phyloP scores from a whole-genome alignment of 2,113 vertebrate genomes.

The Myrmecobius fasciatus region DNA sequence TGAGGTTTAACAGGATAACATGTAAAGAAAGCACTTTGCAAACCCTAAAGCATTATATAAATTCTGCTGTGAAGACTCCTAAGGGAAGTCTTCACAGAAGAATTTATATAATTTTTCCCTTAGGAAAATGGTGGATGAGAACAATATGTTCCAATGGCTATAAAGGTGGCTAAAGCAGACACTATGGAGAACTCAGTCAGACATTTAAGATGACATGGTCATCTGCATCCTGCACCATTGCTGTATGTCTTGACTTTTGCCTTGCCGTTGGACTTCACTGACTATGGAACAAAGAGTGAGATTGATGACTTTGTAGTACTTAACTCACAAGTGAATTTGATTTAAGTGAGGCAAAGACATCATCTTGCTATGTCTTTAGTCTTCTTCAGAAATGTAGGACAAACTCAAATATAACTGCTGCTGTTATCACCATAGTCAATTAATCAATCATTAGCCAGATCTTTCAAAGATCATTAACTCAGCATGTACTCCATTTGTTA shows the following conservation, averaged over 20 bases:
- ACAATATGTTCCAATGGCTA: neutral
- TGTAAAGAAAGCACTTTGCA: neutral
- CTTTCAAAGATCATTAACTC: neutral
- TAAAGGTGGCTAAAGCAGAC: neutral
- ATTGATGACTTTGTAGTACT: neutral
- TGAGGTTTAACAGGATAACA: neutral
- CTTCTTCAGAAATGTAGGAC: neutral
- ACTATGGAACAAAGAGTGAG: no score
- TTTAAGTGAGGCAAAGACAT: neutral
- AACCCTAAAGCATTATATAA: neutral
- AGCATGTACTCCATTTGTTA: no score
- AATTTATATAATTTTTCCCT: no score
- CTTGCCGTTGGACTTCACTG: neutral
- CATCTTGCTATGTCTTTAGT: neutral
- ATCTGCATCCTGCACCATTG: neutral
- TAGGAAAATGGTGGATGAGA: neutral
- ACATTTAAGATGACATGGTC: neutral
- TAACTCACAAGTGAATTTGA: neutral
- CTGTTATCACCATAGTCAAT: no score
- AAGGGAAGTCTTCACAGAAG: no score
- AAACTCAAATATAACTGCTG: no score
- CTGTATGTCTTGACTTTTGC: neutral
- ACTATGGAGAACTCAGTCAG: neutral
- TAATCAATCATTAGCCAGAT: no score
- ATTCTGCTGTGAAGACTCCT: neutral